Evolutionary conservation across 2,113 vertebrate genomes (phyloP).

Genomic region (Tenrec ecaudatus): DNA sequence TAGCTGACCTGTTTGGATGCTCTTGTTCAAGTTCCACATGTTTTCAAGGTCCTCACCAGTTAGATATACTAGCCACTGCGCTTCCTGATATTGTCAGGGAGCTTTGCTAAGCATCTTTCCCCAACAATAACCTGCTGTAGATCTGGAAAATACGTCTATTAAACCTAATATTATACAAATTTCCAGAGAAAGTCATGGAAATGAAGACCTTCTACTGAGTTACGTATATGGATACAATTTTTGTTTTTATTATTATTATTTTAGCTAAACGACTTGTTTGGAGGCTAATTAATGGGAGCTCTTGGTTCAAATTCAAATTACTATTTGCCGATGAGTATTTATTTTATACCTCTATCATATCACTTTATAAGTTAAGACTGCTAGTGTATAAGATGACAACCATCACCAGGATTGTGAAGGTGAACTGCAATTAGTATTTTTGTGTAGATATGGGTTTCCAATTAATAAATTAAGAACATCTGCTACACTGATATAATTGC

Average conservation of each 20-base stretch:
- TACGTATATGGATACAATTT: slow-evolving; percentile 19
- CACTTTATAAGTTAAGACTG: slow-evolving; percentile 45
- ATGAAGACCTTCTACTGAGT: slow-evolving; percentile 12
- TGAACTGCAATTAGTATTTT: slow-evolving; percentile 41
- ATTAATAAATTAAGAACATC: slow-evolving; percentile 34
- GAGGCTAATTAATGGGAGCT: background rate
- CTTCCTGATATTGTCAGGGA: slow-evolving; percentile 13
- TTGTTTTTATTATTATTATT: background rate
- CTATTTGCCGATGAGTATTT: background rate
- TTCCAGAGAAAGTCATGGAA: slow-evolving; percentile 26
- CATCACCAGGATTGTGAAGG: background rate
- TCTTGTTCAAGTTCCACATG: background rate
- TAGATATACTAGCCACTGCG: background rate
- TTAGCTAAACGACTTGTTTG: background rate
- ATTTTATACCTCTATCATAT: background rate
- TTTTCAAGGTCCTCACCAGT: background rate
- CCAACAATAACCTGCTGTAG: background rate
- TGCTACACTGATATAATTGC: background rate
- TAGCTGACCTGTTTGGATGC: background rate
- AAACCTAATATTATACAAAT: background rate
- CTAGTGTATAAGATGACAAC: slow-evolving; percentile 6
- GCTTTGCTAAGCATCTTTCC: slow-evolving; percentile 9
- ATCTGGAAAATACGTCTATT: slow-evolving; percentile 24
- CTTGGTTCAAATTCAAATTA: slow-evolving; percentile 37
- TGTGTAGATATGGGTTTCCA: slow-evolving; percentile 22